These are phyloP conservation scores for Pholis gunnellus DNA, from an alignment of 2,113 vertebrate species.

Conservation along the genomic window DNA sequence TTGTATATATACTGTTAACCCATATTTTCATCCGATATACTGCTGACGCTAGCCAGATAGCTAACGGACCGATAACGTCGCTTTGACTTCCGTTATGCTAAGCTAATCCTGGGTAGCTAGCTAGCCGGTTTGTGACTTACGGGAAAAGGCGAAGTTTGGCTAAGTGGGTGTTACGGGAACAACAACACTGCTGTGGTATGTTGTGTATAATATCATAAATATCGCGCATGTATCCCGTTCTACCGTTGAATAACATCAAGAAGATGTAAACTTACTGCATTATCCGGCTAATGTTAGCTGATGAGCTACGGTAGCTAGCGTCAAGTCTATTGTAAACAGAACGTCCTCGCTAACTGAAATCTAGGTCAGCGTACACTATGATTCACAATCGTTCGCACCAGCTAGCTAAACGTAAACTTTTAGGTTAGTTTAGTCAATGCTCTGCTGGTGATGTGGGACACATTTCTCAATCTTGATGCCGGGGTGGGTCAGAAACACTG, in stretches of 20 bases:
- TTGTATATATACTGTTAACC: background rate
- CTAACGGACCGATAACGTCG: constrained; percentile 56
- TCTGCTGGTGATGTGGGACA: background rate
- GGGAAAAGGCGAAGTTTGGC: background rate
- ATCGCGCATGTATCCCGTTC: too few relatives aligned
- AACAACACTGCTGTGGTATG: fast-evolving
- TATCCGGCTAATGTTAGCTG: constrained; percentile 42
- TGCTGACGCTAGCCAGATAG: constrained; percentile 49
- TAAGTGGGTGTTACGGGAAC: fast-evolving
- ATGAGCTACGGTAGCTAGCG: constrained; percentile 36
- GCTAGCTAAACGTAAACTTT: too few relatives aligned
- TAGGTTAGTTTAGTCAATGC: fast-evolving
- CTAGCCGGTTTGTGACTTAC: constrained; percentile 36
- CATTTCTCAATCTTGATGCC: background rate
- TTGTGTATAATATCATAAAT: background rate
- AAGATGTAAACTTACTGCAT: background rate
- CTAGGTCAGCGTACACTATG: background rate
- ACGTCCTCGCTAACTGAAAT: constrained; percentile 4
- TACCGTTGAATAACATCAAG: fast-evolving
- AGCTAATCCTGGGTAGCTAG: constrained; percentile 46
- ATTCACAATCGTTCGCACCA: background rate
- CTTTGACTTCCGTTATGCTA: constrained; percentile 75
- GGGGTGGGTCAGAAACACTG: constrained; percentile 49
- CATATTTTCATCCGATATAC: constrained; percentile 39
- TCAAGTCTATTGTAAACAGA: constrained; percentile 70